Evolutionary conservation across 2,888 invertebrate genomes (phyloP).

Genomic region (Labia minor): DNA sequence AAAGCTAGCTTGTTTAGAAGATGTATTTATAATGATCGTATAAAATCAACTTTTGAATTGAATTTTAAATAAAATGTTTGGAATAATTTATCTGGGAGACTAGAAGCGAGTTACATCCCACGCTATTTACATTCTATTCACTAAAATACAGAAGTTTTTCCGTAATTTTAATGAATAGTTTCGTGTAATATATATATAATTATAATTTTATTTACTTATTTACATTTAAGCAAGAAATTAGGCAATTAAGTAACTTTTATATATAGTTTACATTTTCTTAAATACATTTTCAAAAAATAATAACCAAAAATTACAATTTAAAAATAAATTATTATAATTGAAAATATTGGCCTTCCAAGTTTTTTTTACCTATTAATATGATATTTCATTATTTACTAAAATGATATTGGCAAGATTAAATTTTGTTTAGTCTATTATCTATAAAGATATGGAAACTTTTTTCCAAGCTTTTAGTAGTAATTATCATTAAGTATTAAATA

Average conservation of each 20-base stretch:
- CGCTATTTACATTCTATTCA: not conserved
- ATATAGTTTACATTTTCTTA: not conserved
- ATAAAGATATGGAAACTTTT: not conserved
- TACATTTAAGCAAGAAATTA: constrained; percentile 1
- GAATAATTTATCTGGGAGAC: not conserved
- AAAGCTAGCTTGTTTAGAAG: not conserved
- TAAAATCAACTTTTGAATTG: not conserved
- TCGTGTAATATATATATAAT: not conserved
- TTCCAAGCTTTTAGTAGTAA: not conserved
- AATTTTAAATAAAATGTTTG: not conserved
- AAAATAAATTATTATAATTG: not conserved
- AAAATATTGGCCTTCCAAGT: not conserved
- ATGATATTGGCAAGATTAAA: constrained; percentile 8
- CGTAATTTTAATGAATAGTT: not conserved
- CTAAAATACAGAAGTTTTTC: not conserved
- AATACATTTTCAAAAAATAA: not conserved
- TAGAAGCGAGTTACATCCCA: constrained; percentile 13
- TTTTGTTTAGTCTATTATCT: not conserved
- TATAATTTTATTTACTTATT: constrained; percentile 13
- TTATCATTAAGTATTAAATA: not conserved
- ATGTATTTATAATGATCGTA: not conserved
- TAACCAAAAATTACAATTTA: not conserved
- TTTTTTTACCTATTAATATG: not conserved
- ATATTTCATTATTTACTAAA: not conserved
- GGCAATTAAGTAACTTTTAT: constrained; percentile 2